Conservation (phyloP, 53 echinoderm and acorn worm genomes). For the Echinarachnius parma region DNA sequence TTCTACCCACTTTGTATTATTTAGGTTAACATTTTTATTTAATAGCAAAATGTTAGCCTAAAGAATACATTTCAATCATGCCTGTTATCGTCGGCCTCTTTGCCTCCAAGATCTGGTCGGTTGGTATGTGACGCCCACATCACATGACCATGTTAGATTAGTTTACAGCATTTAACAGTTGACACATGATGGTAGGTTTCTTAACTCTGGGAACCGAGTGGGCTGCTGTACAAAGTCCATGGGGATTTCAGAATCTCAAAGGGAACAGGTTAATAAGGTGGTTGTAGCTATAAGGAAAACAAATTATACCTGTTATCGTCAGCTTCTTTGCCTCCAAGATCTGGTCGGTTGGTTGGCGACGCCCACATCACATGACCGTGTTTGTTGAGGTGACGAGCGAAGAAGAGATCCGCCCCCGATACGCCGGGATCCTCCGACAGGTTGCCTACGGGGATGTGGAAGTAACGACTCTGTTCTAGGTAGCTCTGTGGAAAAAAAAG, state of each 20-base stretch:
- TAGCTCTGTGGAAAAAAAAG: slow-evolving; percentile 61
- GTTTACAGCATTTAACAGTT: too few species aligned
- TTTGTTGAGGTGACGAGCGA: slow-evolving; percentile 89
- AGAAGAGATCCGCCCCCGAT: slow-evolving; percentile 93
- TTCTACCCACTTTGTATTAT: too few species aligned
- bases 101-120: slow-evolving; percentile 89
- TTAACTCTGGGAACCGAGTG: too few species aligned
- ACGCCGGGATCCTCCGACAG: slow-evolving; percentile 85
- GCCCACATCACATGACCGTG: slow-evolving; percentile 94
- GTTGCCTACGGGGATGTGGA: slow-evolving; percentile 95
- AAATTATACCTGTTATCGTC: slow-evolving; percentile 99
- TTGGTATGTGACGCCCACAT: slow-evolving; percentile 91
- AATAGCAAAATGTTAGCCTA: too few species aligned
- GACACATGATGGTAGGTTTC: too few species aligned
- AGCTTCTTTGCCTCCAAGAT: slow-evolving; percentile 91
- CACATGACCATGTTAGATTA: slow-evolving; percentile 86
- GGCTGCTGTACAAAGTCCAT: too few species aligned
- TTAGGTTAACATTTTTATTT: too few species aligned
- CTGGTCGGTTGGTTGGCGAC: slow-evolving; percentile 87
- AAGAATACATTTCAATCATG: too few species aligned
- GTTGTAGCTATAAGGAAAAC: too few species aligned
- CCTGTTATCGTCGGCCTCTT: slow-evolving; percentile 98
- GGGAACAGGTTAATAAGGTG: too few species aligned
- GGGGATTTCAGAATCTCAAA: too few species aligned
- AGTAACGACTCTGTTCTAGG: slow-evolving; percentile 95